phyloP scores from a whole-genome alignment of 2,888 invertebrate genomes.

The Stenchaetothrips biformis region DNA sequence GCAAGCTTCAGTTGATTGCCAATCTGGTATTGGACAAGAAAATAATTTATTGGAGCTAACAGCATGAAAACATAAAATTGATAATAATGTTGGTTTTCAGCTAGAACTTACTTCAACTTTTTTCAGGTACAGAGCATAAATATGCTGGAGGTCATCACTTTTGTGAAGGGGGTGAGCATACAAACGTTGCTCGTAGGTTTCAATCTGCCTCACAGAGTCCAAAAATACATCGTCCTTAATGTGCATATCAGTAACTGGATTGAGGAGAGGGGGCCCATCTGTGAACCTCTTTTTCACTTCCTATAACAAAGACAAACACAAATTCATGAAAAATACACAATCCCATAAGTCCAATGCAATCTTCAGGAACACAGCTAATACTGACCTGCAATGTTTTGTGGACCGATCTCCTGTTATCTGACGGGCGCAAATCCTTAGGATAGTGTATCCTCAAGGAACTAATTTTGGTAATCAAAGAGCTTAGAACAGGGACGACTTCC shows the following conservation, averaged over 20 bases:
- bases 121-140: conserved; percentile 70
- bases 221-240: conserved; percentile 79
- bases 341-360: not conserved
- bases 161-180: conserved; percentile 77
- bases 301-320: conserved; percentile 33
- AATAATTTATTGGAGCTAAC: conserved; percentile 5
- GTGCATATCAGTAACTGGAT: conserved; percentile 94
- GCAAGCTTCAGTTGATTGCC: conserved; percentile 59
- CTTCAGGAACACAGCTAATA: conserved; percentile 12
- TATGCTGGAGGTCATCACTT: conserved; percentile 61
- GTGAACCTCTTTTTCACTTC: conserved; percentile 89
- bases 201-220: conserved; percentile 75
- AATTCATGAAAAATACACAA: not conserved
- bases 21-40: conserved; percentile 39
- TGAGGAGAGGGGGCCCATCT: conserved; percentile 78
- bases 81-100: not conserved
- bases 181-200: conserved; percentile 75
- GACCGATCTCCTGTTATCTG: conserved; percentile 80
- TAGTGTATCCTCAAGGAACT: conserved; percentile 86
- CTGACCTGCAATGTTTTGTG: conserved; percentile 66
- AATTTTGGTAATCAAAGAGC: conserved; percentile 76
- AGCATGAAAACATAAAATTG: not conserved
- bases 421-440: conserved; percentile 81
- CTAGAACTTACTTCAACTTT: conserved; percentile 58
- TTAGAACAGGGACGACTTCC: conserved; percentile 82